Percentiles rank a stretch among this genome's conserved stretches.
These are phyloP conservation scores for Neocloeon triangulifer DNA, from an alignment of 1,140 invertebrate species.

Conservation along the genomic window DNA sequence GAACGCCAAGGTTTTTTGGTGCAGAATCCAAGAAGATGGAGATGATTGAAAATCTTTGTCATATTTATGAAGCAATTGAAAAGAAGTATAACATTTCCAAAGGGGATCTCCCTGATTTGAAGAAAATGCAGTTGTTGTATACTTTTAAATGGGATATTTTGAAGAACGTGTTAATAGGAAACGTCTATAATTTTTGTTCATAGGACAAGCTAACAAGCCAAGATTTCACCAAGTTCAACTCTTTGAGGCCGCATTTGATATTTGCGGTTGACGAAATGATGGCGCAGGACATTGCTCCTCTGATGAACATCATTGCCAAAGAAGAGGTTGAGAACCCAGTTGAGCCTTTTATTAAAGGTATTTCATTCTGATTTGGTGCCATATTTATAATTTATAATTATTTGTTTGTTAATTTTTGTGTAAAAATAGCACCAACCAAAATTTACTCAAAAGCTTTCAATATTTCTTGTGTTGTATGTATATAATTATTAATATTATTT, in stretches of 20 bases:
- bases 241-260: constrained; percentile 73
- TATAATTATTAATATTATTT: no score
- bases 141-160: constrained; percentile 8
- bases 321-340: constrained; percentile 42
- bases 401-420: no score
- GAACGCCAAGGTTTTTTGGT: constrained; percentile 90
- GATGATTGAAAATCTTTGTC: constrained; percentile 77
- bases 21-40: constrained; percentile 81
- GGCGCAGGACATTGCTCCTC: constrained; percentile 76
- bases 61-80: constrained; percentile 72
- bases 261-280: constrained; percentile 94
- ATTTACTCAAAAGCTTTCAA: no score
- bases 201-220: constrained; percentile 52
- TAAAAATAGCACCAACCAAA: no score
- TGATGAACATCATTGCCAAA: constrained; percentile 89
- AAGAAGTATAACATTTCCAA: constrained; percentile 79
- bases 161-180: constrained; percentile 1
- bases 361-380: no score
- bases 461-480: no score
- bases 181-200: constrained; percentile 2
- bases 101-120: constrained; percentile 91
- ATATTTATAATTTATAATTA: no score
- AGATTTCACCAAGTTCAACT: constrained; percentile 92
- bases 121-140: constrained; percentile 87
- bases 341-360: constrained; percentile 43